Evolutionary conservation across 2,113 vertebrate genomes (phyloP).

Genomic region (Columbina picui): DNA sequence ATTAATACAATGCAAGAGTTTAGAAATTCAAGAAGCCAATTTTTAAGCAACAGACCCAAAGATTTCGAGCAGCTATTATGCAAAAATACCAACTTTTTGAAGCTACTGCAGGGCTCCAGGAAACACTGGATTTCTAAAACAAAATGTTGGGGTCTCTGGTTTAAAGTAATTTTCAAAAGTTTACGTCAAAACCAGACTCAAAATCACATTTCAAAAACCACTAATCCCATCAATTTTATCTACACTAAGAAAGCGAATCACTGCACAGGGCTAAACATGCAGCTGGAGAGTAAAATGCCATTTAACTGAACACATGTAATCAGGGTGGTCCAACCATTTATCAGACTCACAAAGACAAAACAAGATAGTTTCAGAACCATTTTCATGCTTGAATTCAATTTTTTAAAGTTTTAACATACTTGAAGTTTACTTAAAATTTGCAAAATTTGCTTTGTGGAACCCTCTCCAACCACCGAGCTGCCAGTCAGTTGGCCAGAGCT

Average conservation of each 20-base stretch:
- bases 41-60: background rate
- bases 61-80: background rate
- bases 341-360: background rate
- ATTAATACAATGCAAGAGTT: background rate
- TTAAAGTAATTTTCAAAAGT: background rate
- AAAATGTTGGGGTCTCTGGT: background rate
- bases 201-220: background rate
- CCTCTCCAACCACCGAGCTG: background rate
- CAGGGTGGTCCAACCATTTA: background rate
- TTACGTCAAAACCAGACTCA: background rate
- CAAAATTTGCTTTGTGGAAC: background rate
- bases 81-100: background rate
- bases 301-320: background rate
- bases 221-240: background rate
- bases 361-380: background rate
- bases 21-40: background rate
- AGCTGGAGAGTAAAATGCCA: background rate
- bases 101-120: background rate
- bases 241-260: background rate
- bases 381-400: background rate
- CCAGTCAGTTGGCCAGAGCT: background rate
- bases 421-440: background rate
- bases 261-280: background rate
- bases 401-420: background rate
- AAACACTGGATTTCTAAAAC: background rate